Percentiles rank a stretch among this genome's conserved stretches.
phyloP scores from a whole-genome alignment of 2,797 vertebrate genomes.

The Tarsius wallacei region DNA sequence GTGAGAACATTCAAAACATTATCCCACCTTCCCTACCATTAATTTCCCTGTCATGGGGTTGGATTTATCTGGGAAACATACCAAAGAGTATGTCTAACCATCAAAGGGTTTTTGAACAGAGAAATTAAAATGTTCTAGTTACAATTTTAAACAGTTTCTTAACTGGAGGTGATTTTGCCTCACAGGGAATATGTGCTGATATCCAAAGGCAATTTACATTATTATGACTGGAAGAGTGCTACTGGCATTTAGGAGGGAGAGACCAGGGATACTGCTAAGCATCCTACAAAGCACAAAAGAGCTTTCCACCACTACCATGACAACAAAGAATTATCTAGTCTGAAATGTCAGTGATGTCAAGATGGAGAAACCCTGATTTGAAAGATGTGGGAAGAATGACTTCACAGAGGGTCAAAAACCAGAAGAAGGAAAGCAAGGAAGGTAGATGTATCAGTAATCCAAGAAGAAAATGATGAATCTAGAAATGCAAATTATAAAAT shows the following conservation, averaged over 20 bases:
- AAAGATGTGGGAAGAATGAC: background rate
- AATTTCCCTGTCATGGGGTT: background rate
- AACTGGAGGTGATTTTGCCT: background rate
- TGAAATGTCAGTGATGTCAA: background rate
- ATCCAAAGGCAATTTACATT: background rate
- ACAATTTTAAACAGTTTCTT: background rate
- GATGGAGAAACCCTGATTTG: background rate
- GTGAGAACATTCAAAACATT: background rate
- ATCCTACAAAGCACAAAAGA: fast-evolving
- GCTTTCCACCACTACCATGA: no score
- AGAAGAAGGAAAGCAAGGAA: background rate
- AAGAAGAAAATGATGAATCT: background rate
- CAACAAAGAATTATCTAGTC: background rate
- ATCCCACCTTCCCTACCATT: background rate
- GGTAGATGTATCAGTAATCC: background rate
- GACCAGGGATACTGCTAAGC: background rate
- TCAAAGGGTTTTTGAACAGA: background rate
- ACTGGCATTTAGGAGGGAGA: background rate
- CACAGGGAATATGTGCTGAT: no score
- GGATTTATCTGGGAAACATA: background rate
- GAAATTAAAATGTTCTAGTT: background rate
- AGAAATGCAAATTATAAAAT: background rate
- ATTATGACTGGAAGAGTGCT: background rate
- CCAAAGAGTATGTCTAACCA: background rate
- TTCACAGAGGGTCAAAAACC: background rate